These are phyloP conservation scores for Athalia circularis DNA, from an alignment of 2,888 invertebrate species.

Conservation along the genomic window DNA sequence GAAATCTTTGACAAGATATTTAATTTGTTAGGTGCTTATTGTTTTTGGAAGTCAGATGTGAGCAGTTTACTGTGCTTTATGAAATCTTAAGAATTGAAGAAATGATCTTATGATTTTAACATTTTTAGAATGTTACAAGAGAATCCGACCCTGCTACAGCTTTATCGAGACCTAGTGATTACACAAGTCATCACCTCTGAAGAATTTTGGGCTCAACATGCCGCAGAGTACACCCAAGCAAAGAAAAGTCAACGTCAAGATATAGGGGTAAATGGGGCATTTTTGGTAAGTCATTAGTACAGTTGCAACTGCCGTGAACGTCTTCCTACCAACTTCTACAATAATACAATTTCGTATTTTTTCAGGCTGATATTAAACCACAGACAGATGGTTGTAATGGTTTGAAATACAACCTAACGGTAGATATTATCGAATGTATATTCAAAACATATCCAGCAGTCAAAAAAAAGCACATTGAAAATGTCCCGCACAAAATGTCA, in stretches of 20 bases:
- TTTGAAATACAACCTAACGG: conserved; percentile 96
- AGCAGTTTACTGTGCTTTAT: background rate
- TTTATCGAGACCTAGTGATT: conserved; percentile 98
- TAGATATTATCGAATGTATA: conserved; percentile 98
- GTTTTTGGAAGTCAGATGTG: background rate
- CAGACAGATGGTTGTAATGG: conserved; percentile 98
- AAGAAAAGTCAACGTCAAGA: conserved; percentile 87
- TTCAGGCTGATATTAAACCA: conserved; percentile 95
- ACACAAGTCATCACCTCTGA: conserved; percentile 96
- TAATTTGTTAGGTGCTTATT: conserved; percentile 24
- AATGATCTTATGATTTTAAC: conserved; percentile 45
- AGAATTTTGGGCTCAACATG: conserved; percentile 98
- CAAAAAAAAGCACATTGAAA: conserved; percentile 95
- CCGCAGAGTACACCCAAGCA: conserved; percentile 84
- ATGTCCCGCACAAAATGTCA: conserved; percentile 95
- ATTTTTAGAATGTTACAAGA: conserved; percentile 86
- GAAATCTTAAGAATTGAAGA: conserved; percentile 23
- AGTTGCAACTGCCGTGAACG: background rate
- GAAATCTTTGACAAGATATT: conserved; percentile 17
- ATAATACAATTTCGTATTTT: conserved; percentile 4
- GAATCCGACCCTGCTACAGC: conserved; percentile 92
- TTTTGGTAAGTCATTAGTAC: conserved; percentile 74
- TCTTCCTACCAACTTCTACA: background rate
- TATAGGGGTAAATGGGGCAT: conserved; percentile 85
- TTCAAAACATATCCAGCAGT: conserved; percentile 99